Conservation (phyloP, 2,113 vertebrate species). For the Syngnathus typhle region DNA sequence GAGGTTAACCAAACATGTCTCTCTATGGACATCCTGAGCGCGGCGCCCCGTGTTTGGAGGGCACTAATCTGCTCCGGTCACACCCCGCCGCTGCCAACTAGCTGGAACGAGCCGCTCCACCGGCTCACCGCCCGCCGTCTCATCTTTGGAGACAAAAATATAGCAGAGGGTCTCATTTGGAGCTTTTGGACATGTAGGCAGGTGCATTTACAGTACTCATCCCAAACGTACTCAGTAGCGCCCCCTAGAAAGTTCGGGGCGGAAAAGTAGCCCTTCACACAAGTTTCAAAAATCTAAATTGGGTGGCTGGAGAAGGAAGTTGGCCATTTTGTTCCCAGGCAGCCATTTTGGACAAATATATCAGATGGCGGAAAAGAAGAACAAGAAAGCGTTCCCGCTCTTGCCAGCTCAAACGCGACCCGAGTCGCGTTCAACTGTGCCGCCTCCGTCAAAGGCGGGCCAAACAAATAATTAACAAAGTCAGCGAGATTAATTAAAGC, state of each 20-base stretch:
- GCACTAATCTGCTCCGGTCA: constrained; percentile 17
- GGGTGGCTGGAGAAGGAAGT: too few species aligned
- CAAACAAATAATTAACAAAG: constrained; percentile 71
- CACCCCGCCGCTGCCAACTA: constrained; percentile 10
- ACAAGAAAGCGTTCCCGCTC: not conserved
- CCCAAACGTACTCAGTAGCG: too few species aligned
- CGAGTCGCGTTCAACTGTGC: constrained; percentile 36
- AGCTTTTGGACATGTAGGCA: not conserved
- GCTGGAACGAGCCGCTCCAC: constrained; percentile 12
- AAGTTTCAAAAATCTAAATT: too few species aligned
- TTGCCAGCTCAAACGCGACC: not conserved
- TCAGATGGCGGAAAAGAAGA: too few species aligned
- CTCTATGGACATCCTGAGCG: constrained; percentile 45
- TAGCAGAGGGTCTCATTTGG: too few species aligned
- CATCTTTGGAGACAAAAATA: not conserved
- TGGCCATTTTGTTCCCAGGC: too few species aligned
- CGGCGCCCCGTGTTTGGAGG: constrained; percentile 31
- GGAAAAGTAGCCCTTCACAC: too few species aligned
- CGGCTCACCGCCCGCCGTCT: not conserved
- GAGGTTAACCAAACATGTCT: constrained; percentile 55
- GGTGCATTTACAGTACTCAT: too few species aligned
- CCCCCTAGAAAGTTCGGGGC: too few species aligned
- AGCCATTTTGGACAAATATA: too few species aligned
- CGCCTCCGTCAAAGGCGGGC: constrained; percentile 49
- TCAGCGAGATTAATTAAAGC: constrained; percentile 67